Base-by-base conservation (phyloP, 2,113 vertebrate genomes). In the Mormyrus lacerda region DNA sequence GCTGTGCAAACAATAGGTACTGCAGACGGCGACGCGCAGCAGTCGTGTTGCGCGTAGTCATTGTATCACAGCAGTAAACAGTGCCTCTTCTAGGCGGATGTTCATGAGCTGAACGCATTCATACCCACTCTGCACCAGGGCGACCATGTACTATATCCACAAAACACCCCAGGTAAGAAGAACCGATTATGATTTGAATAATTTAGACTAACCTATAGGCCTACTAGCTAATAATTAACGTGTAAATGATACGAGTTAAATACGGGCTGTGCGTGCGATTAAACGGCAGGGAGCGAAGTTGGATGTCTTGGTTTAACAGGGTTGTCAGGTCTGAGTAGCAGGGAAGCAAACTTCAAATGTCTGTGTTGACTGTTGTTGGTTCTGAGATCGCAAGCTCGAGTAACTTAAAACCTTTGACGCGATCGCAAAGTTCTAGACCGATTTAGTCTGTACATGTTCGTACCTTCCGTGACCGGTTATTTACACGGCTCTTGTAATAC, bases 1-100 rank as follows among this genome's bases (percentile, higher is more conserved):
- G 92, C 92, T 90, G 90, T 93, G 94, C 95, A 95, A 95, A 95
- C 95, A 94, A 95, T 95, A 93, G 93, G 94, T 93, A 89, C 92
- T 89, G 90, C 93, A 95, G 93, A 95, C 91, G 92, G 93, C 88
- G 87, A 92, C 82, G 92, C 93, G 92, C 94, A 91, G 92, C 93
- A 79, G 90, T 90, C 90, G 93, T 92, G 94, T 93, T 93, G 92
- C 93, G 93, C 31, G 90, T 85, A 91, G 91, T 92, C 89, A 89
- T 44, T 83, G 47, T 73, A 42, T 39, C 76, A 84, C 55, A 47
- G 39, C 88, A 31, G 69, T 91, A 73, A 88, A 92, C 90, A 87
- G 83, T 4, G 86, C 82, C 83, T 88, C 91, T 73, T 89, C 51
- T 85, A 87, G 55, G 48, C 48, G 88, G 89, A 79, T 53, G 50